Evolutionary conservation across 1,140 invertebrate species (phyloP), one percentile per base, ranked within the genome.

Genomic region (Heliconius melpomene): DNA sequence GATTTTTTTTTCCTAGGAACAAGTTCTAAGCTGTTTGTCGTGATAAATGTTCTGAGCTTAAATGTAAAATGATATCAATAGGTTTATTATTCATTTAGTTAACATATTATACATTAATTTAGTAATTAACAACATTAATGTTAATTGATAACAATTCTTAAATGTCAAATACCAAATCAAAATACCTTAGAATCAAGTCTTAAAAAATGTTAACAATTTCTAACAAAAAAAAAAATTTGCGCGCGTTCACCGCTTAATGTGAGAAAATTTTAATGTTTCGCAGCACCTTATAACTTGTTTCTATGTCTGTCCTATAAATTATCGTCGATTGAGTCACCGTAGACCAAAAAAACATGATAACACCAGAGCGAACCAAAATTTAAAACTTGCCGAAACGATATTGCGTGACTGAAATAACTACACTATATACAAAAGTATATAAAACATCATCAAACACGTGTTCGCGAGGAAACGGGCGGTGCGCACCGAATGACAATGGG

Each of bases 351-450:
- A 83, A 77, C 81, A 70, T 82, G 80, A 74, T 60, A 79, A 80
- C 83, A 85, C 83, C 83, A 84, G 3, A 46, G 83, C 79, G 78
- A 87, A 79, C 46, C 52, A 79, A 87, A 88, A 90, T 88, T 88
- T 85, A 87, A 88, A 93, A 91, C 76, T 84, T 83, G 81, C 80
- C 85, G 84, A 88, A 88, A 84, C 84, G 84, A 90, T 89, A 92
- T 92, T 90, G 90, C 91, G 91, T 93, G 92, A 94, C 92, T 86
- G 85, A 92, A 92, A 91, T 93, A 94, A 89, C 88, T 89, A 83
- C 70, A 78, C 79, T 87, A 87, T 88, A 89, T 89, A 90, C 81
- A 82, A 75, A 81, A 82, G 79, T 87, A 87, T 84, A 89, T 88
- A 91, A 29, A 86, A 88, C 85, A 91, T 86, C 87, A 87, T 81